A percentile compares a stretch with the other conserved stretches of the same genome.
phyloP scores from a whole-genome alignment of 2,113 vertebrate species.

The Dendropsophus ebraccatus region DNA sequence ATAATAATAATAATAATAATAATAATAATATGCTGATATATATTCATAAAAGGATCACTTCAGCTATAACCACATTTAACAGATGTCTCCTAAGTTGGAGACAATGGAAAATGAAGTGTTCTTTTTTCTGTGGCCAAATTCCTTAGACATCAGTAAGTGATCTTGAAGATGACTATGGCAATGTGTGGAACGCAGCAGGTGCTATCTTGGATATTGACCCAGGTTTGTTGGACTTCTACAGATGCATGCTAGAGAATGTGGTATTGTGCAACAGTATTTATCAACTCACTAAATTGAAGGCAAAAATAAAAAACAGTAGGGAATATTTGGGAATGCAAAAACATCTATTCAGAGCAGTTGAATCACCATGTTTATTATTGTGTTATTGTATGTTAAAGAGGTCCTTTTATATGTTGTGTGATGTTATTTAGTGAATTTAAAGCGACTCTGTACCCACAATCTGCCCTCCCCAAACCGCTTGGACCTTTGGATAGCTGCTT shows the following conservation, averaged over 20 bases:
- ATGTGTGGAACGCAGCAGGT: slow-evolving; percentile 50
- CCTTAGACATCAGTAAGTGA: slow-evolving; percentile 25
- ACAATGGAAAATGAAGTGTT: neutral
- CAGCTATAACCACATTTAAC: neutral
- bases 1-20: no score
- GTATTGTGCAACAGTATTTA: neutral
- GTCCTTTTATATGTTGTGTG: no score
- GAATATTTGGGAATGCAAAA: neutral
- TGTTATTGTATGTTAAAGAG: neutral
- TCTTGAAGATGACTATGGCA: neutral
- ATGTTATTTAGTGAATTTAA: neutral
- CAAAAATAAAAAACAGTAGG: neutral
- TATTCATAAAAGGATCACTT: neutral
- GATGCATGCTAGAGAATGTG: neutral
- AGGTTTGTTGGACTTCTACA: slow-evolving; percentile 66
- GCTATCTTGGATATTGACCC: slow-evolving; percentile 77
- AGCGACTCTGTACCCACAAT: no score
- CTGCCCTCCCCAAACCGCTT: no score
- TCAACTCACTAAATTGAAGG: neutral
- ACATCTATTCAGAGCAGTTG: neutral
- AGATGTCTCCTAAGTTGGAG: neutral
- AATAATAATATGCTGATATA: neutral
- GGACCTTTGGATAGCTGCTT: no score
- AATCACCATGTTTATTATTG: neutral
- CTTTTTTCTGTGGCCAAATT: slow-evolving; percentile 12